Percentiles rank a stretch among this genome's conserved stretches.
Evolutionary conservation across 2,113 vertebrate species (phyloP).

Genomic region (Ahaetulla prasina): DNA sequence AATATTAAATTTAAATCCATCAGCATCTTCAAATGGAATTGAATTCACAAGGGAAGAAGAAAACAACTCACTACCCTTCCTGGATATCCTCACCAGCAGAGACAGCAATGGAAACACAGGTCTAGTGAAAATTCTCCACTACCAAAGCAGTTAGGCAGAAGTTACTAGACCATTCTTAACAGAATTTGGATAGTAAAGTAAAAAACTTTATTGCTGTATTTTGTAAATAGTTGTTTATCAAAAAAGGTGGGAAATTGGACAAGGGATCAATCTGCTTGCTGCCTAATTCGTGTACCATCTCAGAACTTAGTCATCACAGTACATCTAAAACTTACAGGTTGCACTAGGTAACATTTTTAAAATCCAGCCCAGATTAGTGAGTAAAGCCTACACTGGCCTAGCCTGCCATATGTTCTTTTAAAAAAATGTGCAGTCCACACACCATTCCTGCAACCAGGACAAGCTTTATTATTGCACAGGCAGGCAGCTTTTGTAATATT

Average conservation of each 20-base stretch:
- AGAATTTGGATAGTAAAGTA: background rate
- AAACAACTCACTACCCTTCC: background rate
- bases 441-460: conserved; percentile 15
- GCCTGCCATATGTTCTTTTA: background rate
- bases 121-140: background rate
- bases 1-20: background rate
- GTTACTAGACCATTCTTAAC: background rate
- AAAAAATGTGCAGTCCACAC: background rate
- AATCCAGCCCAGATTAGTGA: background rate
- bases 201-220: background rate
- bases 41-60: background rate
- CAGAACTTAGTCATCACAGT: background rate
- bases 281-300: background rate
- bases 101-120: background rate
- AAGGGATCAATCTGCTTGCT: background rate
- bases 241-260: background rate
- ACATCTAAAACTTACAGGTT: background rate
- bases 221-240: background rate
- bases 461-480: conserved; percentile 48
- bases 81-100: background rate
- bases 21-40: background rate
- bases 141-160: background rate
- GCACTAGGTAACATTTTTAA: background rate
- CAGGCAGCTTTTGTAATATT: conserved; percentile 49
- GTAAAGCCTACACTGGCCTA: background rate